Percentiles rank a stretch among this genome's conserved stretches.
phyloP scores from a whole-genome alignment of 2,888 invertebrate genomes.

The Eupithecia abbreviata region DNA sequence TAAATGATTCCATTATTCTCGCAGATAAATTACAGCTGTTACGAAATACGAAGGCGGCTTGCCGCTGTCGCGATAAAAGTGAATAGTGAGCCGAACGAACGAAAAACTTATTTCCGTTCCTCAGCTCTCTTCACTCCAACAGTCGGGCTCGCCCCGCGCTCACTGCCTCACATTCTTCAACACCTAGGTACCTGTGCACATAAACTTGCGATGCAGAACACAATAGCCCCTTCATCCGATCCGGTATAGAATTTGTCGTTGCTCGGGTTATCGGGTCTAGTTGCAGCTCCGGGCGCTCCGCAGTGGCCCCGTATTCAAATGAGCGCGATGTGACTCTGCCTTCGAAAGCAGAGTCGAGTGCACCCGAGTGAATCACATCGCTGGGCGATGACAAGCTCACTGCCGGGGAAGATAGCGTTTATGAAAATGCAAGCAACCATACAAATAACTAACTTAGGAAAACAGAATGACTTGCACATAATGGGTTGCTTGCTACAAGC shows the following conservation, averaged over 20 bases:
- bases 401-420: constrained; percentile 4
- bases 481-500: neutral
- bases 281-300: neutral
- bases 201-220: neutral
- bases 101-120: constrained; percentile 1
- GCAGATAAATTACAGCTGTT: constrained; percentile 7
- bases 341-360: neutral
- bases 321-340: constrained; percentile 19
- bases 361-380: constrained; percentile 5
- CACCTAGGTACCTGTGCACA: neutral
- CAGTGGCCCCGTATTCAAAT: constrained; percentile 22
- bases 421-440: constrained; percentile 1
- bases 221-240: neutral
- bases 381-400: neutral
- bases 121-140: neutral
- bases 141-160: too few relatives aligned
- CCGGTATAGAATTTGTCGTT: neutral
- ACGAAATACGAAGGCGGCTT: neutral
- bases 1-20: constrained; percentile 9
- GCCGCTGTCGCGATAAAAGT: constrained; percentile 4
- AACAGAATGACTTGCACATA: neutral
- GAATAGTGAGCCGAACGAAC: neutral
- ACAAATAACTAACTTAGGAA: neutral
- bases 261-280: neutral
- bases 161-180: neutral